Percentiles rank a stretch among this genome's conserved stretches.
phyloP scores from a whole-genome alignment of 2,113 vertebrate genomes.

The Himantopus leucocephalus region DNA sequence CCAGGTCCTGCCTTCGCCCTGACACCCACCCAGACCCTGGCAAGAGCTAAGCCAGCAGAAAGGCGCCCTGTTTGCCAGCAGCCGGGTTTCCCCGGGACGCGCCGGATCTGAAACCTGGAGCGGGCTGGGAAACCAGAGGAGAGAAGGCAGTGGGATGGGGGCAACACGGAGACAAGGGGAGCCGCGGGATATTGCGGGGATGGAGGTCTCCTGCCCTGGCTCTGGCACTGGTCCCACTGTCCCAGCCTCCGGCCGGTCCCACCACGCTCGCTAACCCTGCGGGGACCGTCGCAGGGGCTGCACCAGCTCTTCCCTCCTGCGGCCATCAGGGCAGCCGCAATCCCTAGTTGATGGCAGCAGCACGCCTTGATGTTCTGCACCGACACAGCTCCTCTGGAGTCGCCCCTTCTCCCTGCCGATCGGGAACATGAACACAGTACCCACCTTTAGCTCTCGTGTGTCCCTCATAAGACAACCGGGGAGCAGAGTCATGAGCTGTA shows the following conservation, averaged over 20 bases:
- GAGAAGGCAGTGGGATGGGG: background rate
- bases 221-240: rapidly evolving
- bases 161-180: rapidly evolving
- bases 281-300: rapidly evolving
- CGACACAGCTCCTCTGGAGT: background rate
- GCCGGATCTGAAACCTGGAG: background rate
- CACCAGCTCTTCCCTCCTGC: background rate
- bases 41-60: background rate
- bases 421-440: background rate
- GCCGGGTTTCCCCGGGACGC: background rate
- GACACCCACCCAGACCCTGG: background rate
- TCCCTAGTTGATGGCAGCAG: background rate
- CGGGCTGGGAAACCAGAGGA: background rate
- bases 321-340: background rate
- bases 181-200: background rate
- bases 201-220: background rate
- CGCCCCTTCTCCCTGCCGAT: background rate
- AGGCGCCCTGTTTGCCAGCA: rapidly evolving
- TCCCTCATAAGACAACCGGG: background rate
- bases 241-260: background rate
- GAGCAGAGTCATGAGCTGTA: background rate
- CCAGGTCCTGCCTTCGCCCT: no score
- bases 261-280: rapidly evolving
- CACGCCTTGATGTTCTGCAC: background rate
- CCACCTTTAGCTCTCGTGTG: rapidly evolving